Base-by-base conservation (phyloP, 2,888 invertebrate species). In the Lottia scabra region DNA sequence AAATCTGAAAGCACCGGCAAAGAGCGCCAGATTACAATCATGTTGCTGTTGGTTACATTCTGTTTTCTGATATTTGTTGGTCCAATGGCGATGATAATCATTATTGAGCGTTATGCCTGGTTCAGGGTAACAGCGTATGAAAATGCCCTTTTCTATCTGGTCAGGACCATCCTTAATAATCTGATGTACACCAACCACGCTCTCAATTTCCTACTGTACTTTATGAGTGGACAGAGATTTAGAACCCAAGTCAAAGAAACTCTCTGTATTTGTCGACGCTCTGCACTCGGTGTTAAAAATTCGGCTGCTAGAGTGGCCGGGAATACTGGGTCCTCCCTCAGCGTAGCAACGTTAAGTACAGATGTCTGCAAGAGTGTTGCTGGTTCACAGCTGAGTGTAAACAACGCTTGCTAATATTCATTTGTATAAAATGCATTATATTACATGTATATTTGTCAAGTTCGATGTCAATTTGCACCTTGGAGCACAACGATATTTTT, bases 111-210 rank as follows among this genome's bases (percentile, higher is more conserved):
- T 3, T 43, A 69, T 56, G n/a, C 46, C 19, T 69, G 72, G 72
- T 15, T 70, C 4, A 48, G 30, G 13, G 43, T 43, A 56, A 72
- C 44, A 19, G 30, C 65, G 1, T 64, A 30, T 8, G 70, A 70
- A 62, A 16, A 67, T 19, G 75, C 75, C n/a, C 19, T 48, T 15
- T 72, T 64, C 66, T 68, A 68, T 27, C 65, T 72, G 30, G 66
- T 67, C 4, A 67, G 70, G 23, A 75, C 70, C 19, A 63, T 75
- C 5, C 30, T 67, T 44, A 72, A 75, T 56, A 72, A 75, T 63
- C 56, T 75, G 64, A 56, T 67, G 70, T 75, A 75, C 68, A 75
- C 75, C 67, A 75, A 75, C 70, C 75, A 75, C 63, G 70, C 70
- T 65, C n/a, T 75, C n/a, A 75, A 72, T 64, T 75, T 75, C 65